A percentile compares a stretch with the other conserved stretches of the same genome.
Conservation (phyloP, 2,113 vertebrate species). For the Potamarius usumacintae region DNA sequence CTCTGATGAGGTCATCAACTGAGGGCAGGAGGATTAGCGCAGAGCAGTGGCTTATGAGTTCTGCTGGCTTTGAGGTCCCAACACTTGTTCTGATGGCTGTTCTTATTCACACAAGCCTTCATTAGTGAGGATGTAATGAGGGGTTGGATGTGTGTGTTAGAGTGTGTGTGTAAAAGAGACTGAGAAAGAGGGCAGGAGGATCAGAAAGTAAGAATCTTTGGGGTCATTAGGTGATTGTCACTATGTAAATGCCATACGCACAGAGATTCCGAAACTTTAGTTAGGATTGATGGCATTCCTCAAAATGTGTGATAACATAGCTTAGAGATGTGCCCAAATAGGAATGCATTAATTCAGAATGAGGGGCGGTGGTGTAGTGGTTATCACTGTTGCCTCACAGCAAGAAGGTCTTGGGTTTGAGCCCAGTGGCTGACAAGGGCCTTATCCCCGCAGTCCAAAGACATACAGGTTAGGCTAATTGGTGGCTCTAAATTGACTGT, state of each 20-base stretch:
- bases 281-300: neutral
- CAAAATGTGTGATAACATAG: neutral
- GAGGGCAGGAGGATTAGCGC: slow-evolving; percentile 17
- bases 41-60: slow-evolving; percentile 14
- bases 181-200: neutral
- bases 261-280: neutral
- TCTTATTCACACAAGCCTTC: slow-evolving; percentile 49
- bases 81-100: slow-evolving; percentile 30
- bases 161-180: slow-evolving; percentile 19
- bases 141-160: slow-evolving; percentile 16
- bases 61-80: slow-evolving; percentile 33
- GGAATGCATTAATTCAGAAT: neutral
- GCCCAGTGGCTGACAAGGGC: no score
- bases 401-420: no score
- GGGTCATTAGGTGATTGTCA: neutral
- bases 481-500: no score
- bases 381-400: no score
- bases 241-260: neutral
- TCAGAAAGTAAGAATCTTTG: no score
- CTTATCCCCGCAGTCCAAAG: no score
- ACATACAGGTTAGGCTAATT: no score
- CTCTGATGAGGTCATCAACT: slow-evolving; percentile 1
- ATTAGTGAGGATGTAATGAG: slow-evolving; percentile 39
- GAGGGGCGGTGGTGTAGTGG: no score
- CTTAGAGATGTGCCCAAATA: neutral